These are phyloP conservation scores for Lepidurus couesii DNA, from an alignment of 1,140 invertebrate genomes.

Conservation along the genomic window DNA sequence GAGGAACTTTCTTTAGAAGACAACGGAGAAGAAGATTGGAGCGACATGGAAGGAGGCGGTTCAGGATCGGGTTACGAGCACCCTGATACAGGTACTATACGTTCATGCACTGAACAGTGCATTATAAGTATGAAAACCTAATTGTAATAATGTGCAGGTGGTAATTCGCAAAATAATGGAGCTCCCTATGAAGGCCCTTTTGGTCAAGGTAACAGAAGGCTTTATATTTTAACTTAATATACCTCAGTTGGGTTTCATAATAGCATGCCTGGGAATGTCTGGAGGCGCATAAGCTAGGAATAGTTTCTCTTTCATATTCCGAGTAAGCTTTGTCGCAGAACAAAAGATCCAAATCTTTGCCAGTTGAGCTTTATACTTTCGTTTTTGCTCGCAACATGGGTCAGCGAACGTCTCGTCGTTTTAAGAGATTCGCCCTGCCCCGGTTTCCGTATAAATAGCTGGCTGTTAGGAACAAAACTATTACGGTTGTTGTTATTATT, in stretches of 20 bases:
- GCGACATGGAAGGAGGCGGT: background rate
- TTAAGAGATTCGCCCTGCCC: no score
- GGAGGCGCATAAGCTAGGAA: background rate
- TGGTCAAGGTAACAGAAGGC: background rate
- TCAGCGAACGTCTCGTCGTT: no score
- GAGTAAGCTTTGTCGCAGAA: slow-evolving; percentile 13
- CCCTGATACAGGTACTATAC: background rate
- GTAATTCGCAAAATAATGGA: slow-evolving; percentile 4
- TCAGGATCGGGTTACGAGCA: background rate
- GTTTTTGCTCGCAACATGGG: background rate
- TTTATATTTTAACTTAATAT: background rate
- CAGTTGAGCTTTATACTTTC: background rate
- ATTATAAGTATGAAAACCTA: background rate
- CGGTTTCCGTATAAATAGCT: background rate
- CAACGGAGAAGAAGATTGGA: slow-evolving; percentile 6
- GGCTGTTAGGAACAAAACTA: background rate
- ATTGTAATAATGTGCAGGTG: background rate
- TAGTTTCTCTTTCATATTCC: background rate
- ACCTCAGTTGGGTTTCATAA: no score
- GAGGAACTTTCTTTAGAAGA: slow-evolving; percentile 5
- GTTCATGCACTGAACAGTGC: background rate
- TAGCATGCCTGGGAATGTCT: no score
- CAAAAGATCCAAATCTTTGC: background rate
- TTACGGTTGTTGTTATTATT: slow-evolving; percentile 11
- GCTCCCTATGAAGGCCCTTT: background rate